Percentiles rank a stretch among this genome's conserved stretches.
Evolutionary conservation across 2,888 invertebrate genomes (phyloP).

Genomic region (Spilarctia lutea): DNA sequence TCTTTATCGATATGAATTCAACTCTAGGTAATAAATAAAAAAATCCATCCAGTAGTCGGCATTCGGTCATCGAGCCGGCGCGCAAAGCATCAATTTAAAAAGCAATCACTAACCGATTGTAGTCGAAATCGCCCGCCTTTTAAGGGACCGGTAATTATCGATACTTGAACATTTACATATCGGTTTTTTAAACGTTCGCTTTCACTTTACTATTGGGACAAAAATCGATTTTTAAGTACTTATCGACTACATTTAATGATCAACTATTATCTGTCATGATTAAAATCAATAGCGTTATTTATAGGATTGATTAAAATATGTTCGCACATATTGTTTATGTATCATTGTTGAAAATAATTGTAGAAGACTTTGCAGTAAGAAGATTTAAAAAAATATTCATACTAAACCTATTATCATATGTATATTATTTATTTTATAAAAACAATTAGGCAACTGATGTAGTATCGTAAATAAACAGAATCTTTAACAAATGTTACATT

Average conservation of each 20-base stretch:
- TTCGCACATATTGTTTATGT: background rate
- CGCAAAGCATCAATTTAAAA: conserved; percentile 77
- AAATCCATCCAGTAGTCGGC: conserved; percentile 65
- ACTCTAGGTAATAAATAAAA: conserved; percentile 64
- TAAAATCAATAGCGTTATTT: conserved; percentile 27
- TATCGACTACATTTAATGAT: conserved; percentile 37
- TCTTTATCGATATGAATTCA: conserved; percentile 54
- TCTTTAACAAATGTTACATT: background rate
- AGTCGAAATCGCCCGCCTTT: conserved; percentile 73
- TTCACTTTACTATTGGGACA: conserved; percentile 67
- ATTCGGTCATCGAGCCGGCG: conserved; percentile 56
- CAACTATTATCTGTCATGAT: conserved; percentile 34
- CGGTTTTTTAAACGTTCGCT: conserved; percentile 64
- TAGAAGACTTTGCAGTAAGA: background rate
- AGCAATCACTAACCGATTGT: conserved; percentile 77
- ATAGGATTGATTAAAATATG: conserved; percentile 19
- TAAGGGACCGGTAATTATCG: conserved; percentile 80
- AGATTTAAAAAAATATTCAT: background rate
- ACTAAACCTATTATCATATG: background rate
- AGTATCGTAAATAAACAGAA: background rate
- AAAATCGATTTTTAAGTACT: conserved; percentile 37
- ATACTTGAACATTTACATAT: conserved; percentile 75
- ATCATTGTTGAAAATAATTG: background rate
- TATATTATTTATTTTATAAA: background rate
- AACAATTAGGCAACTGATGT: background rate